phyloP scores from a whole-genome alignment of 1,140 invertebrate genomes.

The Akabosia matsudoensis region DNA sequence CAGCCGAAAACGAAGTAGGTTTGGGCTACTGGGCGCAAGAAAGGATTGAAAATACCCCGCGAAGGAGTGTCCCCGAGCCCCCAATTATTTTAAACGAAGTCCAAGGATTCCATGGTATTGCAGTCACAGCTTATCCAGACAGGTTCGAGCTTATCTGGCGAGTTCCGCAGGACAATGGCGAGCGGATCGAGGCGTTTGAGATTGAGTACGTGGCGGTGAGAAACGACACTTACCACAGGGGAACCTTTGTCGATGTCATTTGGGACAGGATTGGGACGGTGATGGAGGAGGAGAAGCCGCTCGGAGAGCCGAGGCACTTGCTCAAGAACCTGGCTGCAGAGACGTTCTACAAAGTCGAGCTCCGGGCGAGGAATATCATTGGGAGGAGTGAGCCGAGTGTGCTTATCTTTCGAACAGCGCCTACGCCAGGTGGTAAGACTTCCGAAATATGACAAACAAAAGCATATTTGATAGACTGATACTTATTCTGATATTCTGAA shows the following conservation, averaged over 20 bases:
- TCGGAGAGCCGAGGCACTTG: conserved; percentile 57
- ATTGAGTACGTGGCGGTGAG: conserved; percentile 73
- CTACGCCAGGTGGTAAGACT: conserved; percentile 59
- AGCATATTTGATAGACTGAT: no score
- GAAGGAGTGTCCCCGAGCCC: conserved; percentile 56
- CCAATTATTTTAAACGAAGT: conserved; percentile 56
- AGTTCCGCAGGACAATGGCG: conserved; percentile 79
- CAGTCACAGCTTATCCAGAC: conserved; percentile 63
- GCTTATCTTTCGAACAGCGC: conserved; percentile 72
- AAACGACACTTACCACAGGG: background rate
- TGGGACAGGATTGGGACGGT: conserved; percentile 12
- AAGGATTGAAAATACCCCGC: conserved; percentile 58
- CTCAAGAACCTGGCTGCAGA: conserved; percentile 67
- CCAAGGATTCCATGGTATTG: conserved; percentile 45
- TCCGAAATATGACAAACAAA: no score
- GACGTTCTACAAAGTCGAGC: conserved; percentile 74
- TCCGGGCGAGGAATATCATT: conserved; percentile 78
- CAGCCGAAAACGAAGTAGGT: conserved; percentile 78
- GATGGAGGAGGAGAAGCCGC: conserved; percentile 31
- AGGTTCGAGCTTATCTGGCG: conserved; percentile 77
- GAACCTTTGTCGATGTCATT: background rate
- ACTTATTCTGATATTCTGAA: no score
- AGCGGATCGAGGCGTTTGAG: conserved; percentile 77
- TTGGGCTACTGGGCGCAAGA: conserved; percentile 66
- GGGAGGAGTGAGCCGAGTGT: conserved; percentile 71